These are phyloP conservation scores for Anas platyrhynchos DNA, from an alignment of 2,113 vertebrate species.

Conservation along the genomic window DNA sequence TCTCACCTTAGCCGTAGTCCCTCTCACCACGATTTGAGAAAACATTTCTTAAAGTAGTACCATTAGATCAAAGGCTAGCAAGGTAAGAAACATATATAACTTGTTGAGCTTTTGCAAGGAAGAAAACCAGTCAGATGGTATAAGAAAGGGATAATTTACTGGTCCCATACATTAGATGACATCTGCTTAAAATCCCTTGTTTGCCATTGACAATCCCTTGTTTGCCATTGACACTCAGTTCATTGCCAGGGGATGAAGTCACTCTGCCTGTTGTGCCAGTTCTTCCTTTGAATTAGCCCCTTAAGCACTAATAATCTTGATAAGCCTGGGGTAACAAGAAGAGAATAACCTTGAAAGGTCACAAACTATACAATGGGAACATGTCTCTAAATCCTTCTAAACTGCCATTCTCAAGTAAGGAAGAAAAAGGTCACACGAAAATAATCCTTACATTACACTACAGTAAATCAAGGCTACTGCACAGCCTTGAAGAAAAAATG, in stretches of 20 bases:
- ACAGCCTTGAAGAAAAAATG: background rate
- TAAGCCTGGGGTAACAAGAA: background rate
- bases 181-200: background rate
- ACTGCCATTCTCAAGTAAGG: background rate
- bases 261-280: constrained; percentile 11
- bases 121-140: background rate
- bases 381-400: background rate
- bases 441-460: background rate
- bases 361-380: background rate
- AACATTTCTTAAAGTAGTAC: background rate
- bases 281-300: background rate
- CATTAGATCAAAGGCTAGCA: background rate
- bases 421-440: background rate
- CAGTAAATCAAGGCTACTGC: background rate
- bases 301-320: background rate
- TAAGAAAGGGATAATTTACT: background rate
- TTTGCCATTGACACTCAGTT: background rate
- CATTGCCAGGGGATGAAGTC: background rate
- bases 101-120: background rate
- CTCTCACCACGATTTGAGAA: background rate
- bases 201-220: background rate
- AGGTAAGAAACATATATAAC: background rate
- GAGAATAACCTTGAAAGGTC: background rate
- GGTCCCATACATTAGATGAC: background rate
- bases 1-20: background rate